A percentile compares a stretch with the other conserved stretches of the same genome.
Conservation (phyloP, 1,140 invertebrate species). For the Drosophila murphyi region DNA sequence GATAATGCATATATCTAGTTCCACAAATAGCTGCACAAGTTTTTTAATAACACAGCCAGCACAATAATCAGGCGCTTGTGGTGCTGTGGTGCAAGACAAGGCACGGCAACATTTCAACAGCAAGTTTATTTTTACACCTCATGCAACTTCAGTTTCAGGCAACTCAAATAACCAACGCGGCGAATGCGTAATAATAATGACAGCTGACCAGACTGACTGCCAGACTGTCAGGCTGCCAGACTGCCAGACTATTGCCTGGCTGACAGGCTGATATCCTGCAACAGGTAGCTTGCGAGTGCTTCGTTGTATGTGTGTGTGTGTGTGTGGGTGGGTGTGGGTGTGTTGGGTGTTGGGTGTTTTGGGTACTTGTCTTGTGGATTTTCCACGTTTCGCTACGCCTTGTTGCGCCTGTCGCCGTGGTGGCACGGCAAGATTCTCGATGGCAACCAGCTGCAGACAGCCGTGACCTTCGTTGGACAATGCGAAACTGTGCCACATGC, state of each 20-base stretch:
- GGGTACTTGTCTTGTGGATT: conserved; percentile 32
- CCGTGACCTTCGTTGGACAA: conserved; percentile 46
- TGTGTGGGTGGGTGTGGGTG: neutral
- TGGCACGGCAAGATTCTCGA: conserved; percentile 8
- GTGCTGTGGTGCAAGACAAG: neutral
- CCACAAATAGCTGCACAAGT: neutral
- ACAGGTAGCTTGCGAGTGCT: conserved; percentile 33
- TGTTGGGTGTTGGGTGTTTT: neutral
- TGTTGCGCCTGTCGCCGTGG: conserved; percentile 14
- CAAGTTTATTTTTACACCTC: neutral
- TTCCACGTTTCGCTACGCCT: conserved; percentile 25
- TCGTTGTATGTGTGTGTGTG: neutral
- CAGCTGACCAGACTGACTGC: conserved; percentile 7
- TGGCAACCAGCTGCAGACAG: conserved; percentile 30
- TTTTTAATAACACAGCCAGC: neutral
- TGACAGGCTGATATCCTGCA: conserved; percentile 14
- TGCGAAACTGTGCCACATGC: conserved; percentile 49
- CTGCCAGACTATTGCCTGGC: neutral
- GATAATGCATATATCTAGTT: neutral
- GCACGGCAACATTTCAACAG: neutral
- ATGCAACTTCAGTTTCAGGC: neutral
- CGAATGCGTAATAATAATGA: conserved; percentile 4
- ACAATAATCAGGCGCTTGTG: neutral
- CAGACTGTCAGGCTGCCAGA: neutral
- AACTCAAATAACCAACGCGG: neutral